Base-by-base conservation (phyloP, 1,140 invertebrate genomes). In the Diorhabda carinulata region DNA sequence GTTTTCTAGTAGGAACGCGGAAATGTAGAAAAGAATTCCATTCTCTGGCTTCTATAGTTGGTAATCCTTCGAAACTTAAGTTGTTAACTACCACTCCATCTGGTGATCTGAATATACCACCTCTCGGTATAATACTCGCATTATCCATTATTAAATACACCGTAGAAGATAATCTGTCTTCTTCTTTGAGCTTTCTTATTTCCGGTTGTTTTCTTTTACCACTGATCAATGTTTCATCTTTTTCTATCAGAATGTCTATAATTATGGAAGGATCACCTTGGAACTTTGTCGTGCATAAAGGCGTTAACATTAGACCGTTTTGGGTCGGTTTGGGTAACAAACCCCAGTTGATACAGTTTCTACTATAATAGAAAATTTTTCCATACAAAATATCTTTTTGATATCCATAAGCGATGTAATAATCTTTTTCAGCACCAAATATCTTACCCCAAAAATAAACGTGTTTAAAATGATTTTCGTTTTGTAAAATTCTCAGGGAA, bases 361-460 rank as follows among this genome's bases (percentile, higher is more conserved):
- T 82, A 68, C 89, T 90, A 75, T 92, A 93, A 78, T 89, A 92
- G 79, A 87, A 92, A 56, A 85, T 85, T 71, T 85, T 84, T 70
- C 87, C 87, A 43, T 81, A 77, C 3, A 92, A 75, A 44, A 86
- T 89, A 75, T 93, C 90, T 59, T 85, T 87, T 25, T 83, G 82
- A 68, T 89, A 90, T 9, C 91, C 91, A 75, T 86, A 91, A 3
- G 89, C 87, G 57, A 93, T 85, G 74, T 90, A 89, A 77, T 93
- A 93, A 81, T 92, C 91, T 4, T 81, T 83, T 57, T 86, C 83
- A 0, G 84, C 80, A 0, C 89, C 91, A 65, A 87, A 84, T 56
- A 93, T 87, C 76, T 86, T 86, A 2, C 91, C 91, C 89, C 90
- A 92, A 70, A 92, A 91, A 71, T 87, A 91, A 61, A 90, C 86